phyloP scores from a whole-genome alignment of 2,797 vertebrate species.

The Sebastes trivittatus region DNA sequence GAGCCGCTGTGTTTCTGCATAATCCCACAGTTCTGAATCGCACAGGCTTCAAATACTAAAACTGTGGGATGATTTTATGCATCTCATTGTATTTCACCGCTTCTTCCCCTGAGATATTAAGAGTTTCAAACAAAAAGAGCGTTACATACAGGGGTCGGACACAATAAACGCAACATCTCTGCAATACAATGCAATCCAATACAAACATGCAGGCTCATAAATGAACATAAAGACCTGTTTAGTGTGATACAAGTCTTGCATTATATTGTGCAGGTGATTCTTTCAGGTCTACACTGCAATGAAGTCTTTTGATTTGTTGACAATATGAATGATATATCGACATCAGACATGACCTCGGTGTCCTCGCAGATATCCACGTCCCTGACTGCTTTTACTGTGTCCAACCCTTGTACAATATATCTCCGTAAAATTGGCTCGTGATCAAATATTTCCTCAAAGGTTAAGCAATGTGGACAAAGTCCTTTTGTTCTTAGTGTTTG shows the following conservation, averaged over 20 bases:
- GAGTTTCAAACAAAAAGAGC: background rate
- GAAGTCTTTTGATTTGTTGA: background rate
- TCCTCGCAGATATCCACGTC: background rate
- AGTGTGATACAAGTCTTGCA: background rate
- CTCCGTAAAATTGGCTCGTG: background rate
- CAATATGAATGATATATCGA: background rate
- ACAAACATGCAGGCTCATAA: background rate
- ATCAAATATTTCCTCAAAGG: background rate
- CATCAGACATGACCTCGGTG: background rate
- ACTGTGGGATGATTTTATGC: conserved; percentile 2
- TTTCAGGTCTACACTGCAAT: background rate
- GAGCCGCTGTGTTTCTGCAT: conserved; percentile 18
- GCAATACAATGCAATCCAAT: conserved; percentile 8
- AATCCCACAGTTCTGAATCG: conserved; percentile 38
- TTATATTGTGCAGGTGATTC: background rate
- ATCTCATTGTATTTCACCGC: background rate
- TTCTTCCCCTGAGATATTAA: conserved; percentile 3
- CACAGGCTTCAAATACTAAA: conserved; percentile 6
- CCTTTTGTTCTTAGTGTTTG: background rate
- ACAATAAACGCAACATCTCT: conserved; percentile 6
- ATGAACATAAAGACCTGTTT: background rate
- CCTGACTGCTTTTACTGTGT: background rate
- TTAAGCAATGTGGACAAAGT: conserved; percentile 13
- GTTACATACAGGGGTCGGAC: background rate
- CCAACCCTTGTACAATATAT: background rate